These are phyloP conservation scores for Gymnocypris eckloni DNA, from an alignment of 2,797 vertebrate genomes.

Conservation along the genomic window DNA sequence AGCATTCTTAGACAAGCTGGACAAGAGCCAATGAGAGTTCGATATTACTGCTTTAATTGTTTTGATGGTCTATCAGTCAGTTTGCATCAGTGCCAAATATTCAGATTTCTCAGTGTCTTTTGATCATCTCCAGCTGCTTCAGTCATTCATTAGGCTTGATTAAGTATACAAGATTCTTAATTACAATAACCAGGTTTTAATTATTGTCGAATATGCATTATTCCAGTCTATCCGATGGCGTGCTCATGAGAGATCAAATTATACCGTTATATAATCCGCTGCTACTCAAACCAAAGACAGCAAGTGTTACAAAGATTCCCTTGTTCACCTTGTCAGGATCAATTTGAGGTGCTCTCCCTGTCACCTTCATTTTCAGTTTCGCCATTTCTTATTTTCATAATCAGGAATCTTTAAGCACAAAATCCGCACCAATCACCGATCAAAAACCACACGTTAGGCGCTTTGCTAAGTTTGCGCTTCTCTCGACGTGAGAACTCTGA, in stretches of 20 bases:
- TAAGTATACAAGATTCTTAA: constrained; percentile 78
- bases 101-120: constrained; percentile 65
- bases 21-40: background rate
- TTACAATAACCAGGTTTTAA: constrained; percentile 79
- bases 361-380: constrained; percentile 48
- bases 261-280: constrained; percentile 52
- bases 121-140: constrained; percentile 73
- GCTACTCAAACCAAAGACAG: constrained; percentile 49
- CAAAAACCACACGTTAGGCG: background rate
- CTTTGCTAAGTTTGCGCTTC: constrained; percentile 44
- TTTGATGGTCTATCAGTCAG: constrained; percentile 41
- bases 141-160: constrained; percentile 75
- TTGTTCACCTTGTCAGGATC: constrained; percentile 64
- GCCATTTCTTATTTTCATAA: background rate
- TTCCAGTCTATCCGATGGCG: constrained; percentile 29
- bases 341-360: constrained; percentile 44
- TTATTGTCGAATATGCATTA: constrained; percentile 70
- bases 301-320: constrained; percentile 64
- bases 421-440: constrained; percentile 13
- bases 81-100: constrained; percentile 64
- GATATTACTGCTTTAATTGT: background rate
- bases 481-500: constrained; percentile 45
- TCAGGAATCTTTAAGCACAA: constrained; percentile 1
- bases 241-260: constrained; percentile 60
- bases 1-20: background rate